Evolutionary conservation across 2,888 invertebrate species (phyloP).

Genomic region (Pterostichus madidus): DNA sequence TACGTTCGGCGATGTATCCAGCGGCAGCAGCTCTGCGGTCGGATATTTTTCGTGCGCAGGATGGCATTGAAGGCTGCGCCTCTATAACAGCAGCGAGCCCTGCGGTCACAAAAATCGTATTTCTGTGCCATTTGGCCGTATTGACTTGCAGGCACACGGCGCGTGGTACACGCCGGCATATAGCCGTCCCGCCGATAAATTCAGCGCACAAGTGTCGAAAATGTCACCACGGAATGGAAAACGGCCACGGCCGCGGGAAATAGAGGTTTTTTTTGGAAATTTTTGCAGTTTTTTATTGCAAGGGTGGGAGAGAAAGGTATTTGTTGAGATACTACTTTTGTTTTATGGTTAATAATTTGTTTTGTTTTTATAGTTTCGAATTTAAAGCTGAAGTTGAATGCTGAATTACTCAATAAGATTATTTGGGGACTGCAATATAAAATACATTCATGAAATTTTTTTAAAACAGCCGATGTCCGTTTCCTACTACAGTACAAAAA

Average conservation of each 20-base stretch:
- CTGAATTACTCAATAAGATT: too few species aligned
- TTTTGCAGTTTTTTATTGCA: background rate
- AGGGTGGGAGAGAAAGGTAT: too few species aligned
- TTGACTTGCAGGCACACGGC: constrained; percentile 36
- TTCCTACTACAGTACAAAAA: too few species aligned
- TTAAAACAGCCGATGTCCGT: too few species aligned
- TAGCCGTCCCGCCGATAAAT: constrained; percentile 56
- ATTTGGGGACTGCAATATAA: too few species aligned
- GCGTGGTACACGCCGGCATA: background rate
- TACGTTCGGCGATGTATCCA: constrained; percentile 16
- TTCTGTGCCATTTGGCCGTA: constrained; percentile 59
- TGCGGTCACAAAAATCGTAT: constrained; percentile 59
- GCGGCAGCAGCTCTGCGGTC: constrained; percentile 22
- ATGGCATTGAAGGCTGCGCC: constrained; percentile 46
- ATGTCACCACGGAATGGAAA: constrained; percentile 39
- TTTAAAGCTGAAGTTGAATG: too few species aligned
- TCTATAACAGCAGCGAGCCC: constrained; percentile 36
- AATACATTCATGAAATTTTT: too few species aligned
- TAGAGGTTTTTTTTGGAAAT: background rate
- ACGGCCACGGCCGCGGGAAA: background rate
- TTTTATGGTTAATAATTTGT: too few species aligned
- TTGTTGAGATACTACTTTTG: too few species aligned
- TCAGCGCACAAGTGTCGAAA: constrained; percentile 62
- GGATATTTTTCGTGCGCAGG: constrained; percentile 53
- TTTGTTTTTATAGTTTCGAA: too few species aligned